Evolutionary conservation across 2,888 invertebrate genomes (phyloP).

Genomic region (Phanerotoma sp.): DNA sequence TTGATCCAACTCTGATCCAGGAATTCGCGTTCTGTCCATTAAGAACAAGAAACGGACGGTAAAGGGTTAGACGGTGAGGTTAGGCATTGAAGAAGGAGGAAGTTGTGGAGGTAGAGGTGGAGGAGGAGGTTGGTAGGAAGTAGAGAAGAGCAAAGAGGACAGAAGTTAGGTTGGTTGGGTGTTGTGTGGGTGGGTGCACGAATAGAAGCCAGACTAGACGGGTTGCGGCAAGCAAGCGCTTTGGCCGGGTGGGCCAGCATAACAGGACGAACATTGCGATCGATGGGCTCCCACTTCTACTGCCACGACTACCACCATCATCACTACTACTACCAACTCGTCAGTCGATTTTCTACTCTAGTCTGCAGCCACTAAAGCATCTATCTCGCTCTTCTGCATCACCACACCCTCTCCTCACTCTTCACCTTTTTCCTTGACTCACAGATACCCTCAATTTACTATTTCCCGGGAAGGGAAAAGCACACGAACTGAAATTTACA

Average conservation of each 20-base stretch:
- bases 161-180: conserved; percentile 23
- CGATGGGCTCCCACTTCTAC: conserved; percentile 43
- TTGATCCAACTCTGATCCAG: conserved; percentile 23
- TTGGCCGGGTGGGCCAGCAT: conserved; percentile 35
- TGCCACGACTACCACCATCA: conserved; percentile 35
- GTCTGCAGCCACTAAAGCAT: not conserved
- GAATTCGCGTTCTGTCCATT: conserved; percentile 21
- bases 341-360: conserved; percentile 19
- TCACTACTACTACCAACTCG: conserved; percentile 33
- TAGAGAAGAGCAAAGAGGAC: conserved; percentile 17
- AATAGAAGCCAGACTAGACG: conserved; percentile 38
- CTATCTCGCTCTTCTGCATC: conserved; percentile 4
- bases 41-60: conserved; percentile 10
- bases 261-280: conserved; percentile 41
- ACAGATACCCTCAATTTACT: not conserved
- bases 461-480: not conserved
- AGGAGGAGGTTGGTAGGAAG: too few species aligned
- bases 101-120: too few species aligned
- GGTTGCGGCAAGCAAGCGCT: conserved; percentile 40
- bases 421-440: not conserved
- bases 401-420: conserved; percentile 4
- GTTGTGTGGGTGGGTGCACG: conserved; percentile 31
- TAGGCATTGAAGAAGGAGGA: not conserved
- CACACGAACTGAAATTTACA: not conserved
- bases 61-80: not conserved